These are phyloP conservation scores for Pyrocoelia pectoralis DNA, from an alignment of 2,888 invertebrate genomes.

Conservation along the genomic window DNA sequence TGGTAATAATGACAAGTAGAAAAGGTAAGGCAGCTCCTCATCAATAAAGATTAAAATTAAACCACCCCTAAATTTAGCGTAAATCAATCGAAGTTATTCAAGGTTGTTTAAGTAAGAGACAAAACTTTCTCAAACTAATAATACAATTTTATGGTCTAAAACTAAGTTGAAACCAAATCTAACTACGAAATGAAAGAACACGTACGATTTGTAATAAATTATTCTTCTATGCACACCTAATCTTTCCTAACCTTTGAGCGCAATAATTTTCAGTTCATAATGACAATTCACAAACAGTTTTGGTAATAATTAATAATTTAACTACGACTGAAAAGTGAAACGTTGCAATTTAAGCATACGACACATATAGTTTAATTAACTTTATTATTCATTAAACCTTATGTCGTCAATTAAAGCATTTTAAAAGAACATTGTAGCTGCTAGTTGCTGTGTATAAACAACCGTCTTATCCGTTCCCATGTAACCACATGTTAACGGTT, in stretches of 20 bases:
- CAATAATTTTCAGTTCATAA: too few species aligned
- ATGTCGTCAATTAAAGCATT: not conserved
- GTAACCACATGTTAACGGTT: not conserved
- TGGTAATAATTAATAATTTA: too few species aligned
- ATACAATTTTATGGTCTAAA: not conserved
- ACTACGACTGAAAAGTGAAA: slow-evolving; percentile 2
- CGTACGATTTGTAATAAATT: too few species aligned
- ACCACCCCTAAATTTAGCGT: slow-evolving; percentile 5
- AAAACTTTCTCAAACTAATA: not conserved
- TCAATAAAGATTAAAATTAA: slow-evolving; percentile 2
- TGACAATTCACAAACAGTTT: not conserved
- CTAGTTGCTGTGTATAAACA: not conserved
- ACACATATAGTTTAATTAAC: slow-evolving; percentile 1
- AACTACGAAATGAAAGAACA: slow-evolving; percentile 6
- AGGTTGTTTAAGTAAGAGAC: not conserved
- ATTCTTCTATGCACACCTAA: too few species aligned
- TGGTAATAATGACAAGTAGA: too few species aligned
- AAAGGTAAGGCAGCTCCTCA: not conserved
- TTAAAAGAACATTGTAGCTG: not conserved
- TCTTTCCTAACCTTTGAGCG: too few species aligned
- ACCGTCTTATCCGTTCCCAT: not conserved
- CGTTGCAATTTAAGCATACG: not conserved
- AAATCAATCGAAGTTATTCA: not conserved
- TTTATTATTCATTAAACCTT: not conserved
- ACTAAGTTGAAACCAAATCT: slow-evolving; percentile 2